Percentiles rank a stretch among this genome's conserved stretches.
These are phyloP conservation scores for Hypanus sabinus DNA, from an alignment of 2,113 vertebrate species.

Conservation along the genomic window DNA sequence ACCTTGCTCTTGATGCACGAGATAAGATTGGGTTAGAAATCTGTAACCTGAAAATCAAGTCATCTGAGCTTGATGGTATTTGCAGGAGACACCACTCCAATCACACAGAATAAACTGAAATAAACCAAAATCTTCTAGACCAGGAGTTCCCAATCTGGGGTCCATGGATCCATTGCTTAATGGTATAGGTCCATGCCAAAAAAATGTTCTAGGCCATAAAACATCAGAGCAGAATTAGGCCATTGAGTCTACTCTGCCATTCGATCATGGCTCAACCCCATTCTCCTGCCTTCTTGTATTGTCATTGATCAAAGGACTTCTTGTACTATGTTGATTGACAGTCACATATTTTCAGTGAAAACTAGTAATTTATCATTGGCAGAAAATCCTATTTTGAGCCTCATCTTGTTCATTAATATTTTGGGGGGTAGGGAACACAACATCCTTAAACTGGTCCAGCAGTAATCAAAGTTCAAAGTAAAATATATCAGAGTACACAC, in stretches of 20 bases:
- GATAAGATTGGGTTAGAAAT: not conserved
- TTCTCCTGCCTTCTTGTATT: too few species aligned
- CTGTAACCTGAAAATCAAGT: not conserved
- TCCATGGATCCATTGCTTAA: too few species aligned
- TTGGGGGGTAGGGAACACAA: not conserved
- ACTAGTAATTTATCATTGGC: not conserved
- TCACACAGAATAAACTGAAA: not conserved
- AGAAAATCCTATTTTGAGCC: not conserved
- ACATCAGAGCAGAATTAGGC: too few species aligned
- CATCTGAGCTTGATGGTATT: not conserved
- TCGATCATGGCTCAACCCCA: too few species aligned
- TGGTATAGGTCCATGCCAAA: too few species aligned
- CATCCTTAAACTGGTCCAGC: not conserved
- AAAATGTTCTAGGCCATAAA: too few species aligned
- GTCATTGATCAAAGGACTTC: not conserved
- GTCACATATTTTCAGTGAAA: not conserved
- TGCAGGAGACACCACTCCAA: not conserved
- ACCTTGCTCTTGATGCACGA: not conserved
- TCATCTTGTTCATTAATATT: not conserved
- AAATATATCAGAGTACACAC: too few species aligned
- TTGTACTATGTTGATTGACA: not conserved
- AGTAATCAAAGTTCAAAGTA: not conserved
- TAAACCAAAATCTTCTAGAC: not conserved
- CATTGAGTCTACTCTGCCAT: too few species aligned
- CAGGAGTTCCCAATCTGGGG: too few species aligned